Evolutionary conservation across 2,888 invertebrate genomes (phyloP).

Genomic region (Limnephilus rhombicus): DNA sequence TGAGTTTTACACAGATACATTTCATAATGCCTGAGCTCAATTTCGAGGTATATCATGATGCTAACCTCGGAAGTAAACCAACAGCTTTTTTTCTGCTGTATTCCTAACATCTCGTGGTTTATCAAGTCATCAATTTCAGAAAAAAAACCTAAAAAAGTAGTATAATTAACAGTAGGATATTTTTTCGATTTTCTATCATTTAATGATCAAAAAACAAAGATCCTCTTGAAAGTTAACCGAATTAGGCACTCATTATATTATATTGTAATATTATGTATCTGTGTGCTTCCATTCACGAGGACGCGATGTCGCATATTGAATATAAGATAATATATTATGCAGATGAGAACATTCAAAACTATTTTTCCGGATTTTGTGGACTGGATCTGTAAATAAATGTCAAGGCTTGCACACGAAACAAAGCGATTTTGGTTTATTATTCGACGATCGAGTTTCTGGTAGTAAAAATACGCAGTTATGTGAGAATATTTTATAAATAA

Average conservation of each 20-base stretch:
- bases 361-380: not conserved
- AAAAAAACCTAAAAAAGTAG: no score
- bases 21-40: not conserved
- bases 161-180: not conserved
- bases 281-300: not conserved
- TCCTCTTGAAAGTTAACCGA: not conserved
- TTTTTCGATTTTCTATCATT: not conserved
- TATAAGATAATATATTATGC: not conserved
- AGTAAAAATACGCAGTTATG: not conserved
- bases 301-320: not conserved
- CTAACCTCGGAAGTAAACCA: not conserved
- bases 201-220: not conserved
- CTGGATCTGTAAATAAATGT: slow-evolving; percentile 1
- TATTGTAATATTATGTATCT: not conserved
- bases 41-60: not conserved
- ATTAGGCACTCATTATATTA: not conserved
- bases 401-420: not conserved
- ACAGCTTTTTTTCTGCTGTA: not conserved
- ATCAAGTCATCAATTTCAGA: no score
- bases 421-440: not conserved
- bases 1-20: not conserved
- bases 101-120: no score
- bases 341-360: not conserved
- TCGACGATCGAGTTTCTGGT: not conserved
- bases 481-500: not conserved